These are phyloP conservation scores for Vipera latastei DNA, from an alignment of 2,797 vertebrate genomes.

Conservation along the genomic window DNA sequence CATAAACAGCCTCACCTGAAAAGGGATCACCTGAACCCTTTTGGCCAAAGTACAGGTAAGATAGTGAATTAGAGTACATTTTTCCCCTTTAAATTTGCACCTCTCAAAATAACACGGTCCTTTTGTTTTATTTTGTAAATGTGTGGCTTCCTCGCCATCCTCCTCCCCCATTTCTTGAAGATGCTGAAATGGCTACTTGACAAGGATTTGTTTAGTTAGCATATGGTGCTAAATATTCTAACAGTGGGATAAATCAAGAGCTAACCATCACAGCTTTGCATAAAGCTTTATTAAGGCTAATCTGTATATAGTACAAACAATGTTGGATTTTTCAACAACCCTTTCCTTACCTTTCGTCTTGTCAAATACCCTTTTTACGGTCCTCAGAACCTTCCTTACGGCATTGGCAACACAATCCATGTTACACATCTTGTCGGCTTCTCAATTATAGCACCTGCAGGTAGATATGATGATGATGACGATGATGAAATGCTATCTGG, in stretches of 20 bases:
- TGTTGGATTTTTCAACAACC: too few relatives aligned
- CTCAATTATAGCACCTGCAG: background rate
- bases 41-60: background rate
- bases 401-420: background rate
- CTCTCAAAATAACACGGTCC: background rate
- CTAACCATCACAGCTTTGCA: background rate
- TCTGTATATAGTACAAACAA: background rate
- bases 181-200: background rate
- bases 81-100: background rate
- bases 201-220: background rate
- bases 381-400: background rate
- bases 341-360: conserved; percentile 11
- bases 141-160: background rate
- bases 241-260: background rate
- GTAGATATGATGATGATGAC: background rate
- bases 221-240: background rate
- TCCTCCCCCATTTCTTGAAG: background rate
- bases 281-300: background rate
- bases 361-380: background rate
- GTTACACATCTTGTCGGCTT: background rate
- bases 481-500: background rate
- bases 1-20: background rate
- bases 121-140: background rate
- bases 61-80: background rate
- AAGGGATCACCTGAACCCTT: background rate